A percentile compares a stretch with the other conserved stretches of the same genome.
Conservation (phyloP, 2,797 vertebrate genomes). For the Synanceia verrucosa region DNA sequence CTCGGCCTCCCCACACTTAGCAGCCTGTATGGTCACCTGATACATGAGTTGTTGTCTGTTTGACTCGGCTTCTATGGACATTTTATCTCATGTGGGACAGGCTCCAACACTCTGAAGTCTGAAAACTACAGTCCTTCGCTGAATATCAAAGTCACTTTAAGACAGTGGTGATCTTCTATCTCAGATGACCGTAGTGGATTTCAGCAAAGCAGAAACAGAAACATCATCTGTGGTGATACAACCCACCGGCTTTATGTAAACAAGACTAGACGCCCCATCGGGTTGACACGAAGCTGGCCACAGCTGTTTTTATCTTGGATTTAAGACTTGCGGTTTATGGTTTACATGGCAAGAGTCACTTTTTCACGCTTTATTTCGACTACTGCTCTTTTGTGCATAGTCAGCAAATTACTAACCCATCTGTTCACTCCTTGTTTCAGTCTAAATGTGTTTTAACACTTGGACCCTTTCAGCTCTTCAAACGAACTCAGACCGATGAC, state of each 20-base stretch:
- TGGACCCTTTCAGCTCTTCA: too few species aligned
- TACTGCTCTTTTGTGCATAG: not conserved
- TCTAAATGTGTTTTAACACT: not conserved
- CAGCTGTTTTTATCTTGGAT: not conserved
- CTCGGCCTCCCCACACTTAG: constrained; percentile 1
- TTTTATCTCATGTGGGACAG: constrained; percentile 13
- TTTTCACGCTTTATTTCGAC: not conserved
- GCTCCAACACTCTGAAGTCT: not conserved
- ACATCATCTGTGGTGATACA: constrained; percentile 38
- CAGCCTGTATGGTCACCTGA: constrained; percentile 23
- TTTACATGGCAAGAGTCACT: not conserved
- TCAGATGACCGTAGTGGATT: constrained; percentile 22
- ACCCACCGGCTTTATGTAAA: constrained; percentile 55
- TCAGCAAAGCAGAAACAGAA: constrained; percentile 21
- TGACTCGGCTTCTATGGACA: not conserved
- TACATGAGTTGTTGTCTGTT: constrained; percentile 23
- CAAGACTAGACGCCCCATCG: constrained; percentile 15
- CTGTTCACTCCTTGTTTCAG: not conserved
- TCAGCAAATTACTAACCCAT: not conserved
- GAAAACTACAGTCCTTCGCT: not conserved
- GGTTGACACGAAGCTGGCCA: not conserved
- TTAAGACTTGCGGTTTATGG: not conserved
- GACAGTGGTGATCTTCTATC: not conserved
- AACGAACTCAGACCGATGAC: too few species aligned
- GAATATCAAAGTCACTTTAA: not conserved